These are phyloP conservation scores for Rhinophrynus dorsalis DNA, from an alignment of 2,797 vertebrate genomes.

Conservation along the genomic window DNA sequence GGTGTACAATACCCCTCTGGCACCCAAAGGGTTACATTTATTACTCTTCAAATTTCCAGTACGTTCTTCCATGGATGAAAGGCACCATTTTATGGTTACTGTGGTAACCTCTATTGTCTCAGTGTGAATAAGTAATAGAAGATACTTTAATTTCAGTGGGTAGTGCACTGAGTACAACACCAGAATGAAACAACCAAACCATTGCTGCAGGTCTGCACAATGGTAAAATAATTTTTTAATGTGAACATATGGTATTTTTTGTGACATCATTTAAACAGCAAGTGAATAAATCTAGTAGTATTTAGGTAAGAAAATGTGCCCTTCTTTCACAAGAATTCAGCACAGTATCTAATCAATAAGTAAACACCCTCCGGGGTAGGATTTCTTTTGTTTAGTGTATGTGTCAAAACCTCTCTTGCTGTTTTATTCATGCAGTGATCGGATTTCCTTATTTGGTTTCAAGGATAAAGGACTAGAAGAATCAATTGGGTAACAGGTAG, in stretches of 20 bases:
- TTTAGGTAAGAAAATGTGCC: conserved; percentile 45
- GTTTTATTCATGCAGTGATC: conserved; percentile 77
- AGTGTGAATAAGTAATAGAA: too few species aligned
- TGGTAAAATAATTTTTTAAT: background rate
- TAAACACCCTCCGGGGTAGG: conserved; percentile 65
- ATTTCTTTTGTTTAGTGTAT: conserved; percentile 72
- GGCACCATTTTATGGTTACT: too few species aligned
- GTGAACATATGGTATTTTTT: background rate
- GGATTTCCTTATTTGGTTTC: conserved; percentile 71
- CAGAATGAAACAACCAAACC: too few species aligned
- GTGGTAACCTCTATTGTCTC: too few species aligned
- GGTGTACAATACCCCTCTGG: too few species aligned
- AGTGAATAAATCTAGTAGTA: background rate
- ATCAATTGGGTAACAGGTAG: conserved; percentile 52
- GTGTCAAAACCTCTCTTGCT: conserved; percentile 65
- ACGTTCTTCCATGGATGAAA: too few species aligned
- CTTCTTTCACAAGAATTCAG: conserved; percentile 49
- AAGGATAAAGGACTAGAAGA: conserved; percentile 62
- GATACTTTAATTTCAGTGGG: too few species aligned
- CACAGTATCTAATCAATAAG: conserved; percentile 70
- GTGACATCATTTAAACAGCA: background rate
- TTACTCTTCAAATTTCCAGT: too few species aligned
- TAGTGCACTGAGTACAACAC: too few species aligned
- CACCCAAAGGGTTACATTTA: too few species aligned
- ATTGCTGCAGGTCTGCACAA: too few species aligned